Conservation (phyloP, 1,140 invertebrate species). For the Hyles euphorbiae region DNA sequence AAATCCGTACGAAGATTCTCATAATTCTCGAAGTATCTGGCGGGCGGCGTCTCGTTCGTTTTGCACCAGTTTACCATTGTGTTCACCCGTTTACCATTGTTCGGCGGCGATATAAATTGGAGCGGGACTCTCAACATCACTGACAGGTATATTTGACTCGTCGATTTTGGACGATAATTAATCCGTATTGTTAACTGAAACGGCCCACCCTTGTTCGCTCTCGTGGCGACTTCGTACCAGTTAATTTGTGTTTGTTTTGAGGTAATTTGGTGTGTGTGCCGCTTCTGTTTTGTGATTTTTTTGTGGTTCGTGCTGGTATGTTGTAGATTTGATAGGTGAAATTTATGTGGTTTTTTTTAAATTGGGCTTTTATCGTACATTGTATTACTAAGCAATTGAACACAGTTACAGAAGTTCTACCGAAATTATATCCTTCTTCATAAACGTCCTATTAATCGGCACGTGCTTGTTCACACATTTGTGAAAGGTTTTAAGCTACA, state of each 20-base stretch:
- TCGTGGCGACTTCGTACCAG: no score
- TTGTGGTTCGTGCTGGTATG: no score
- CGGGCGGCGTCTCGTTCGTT: constrained; percentile 51
- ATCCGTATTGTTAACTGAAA: constrained; percentile 68
- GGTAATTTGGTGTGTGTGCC: constrained; percentile 9
- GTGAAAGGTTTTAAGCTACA: no score
- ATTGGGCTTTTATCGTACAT: no score
- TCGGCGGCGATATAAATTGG: constrained; percentile 67
- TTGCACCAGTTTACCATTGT: constrained; percentile 51
- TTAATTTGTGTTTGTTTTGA: constrained; percentile 3
- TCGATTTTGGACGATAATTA: constrained; percentile 72
- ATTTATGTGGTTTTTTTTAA: no score
- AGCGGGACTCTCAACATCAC: constrained; percentile 51
- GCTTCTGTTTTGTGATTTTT: constrained; percentile 8
- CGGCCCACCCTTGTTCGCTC: constrained; percentile 57
- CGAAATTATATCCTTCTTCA: no score
- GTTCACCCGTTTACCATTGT: constrained; percentile 58
- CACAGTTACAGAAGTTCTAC: no score
- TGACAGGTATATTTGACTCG: constrained; percentile 74
- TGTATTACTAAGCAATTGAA: no score
- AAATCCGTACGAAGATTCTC: no score
- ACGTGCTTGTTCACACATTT: no score
- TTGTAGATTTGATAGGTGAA: no score
- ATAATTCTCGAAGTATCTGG: constrained; percentile 10
- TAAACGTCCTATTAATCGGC: no score